Conservation (phyloP, 2,113 vertebrate genomes). For the Dasypus novemcinctus region DNA sequence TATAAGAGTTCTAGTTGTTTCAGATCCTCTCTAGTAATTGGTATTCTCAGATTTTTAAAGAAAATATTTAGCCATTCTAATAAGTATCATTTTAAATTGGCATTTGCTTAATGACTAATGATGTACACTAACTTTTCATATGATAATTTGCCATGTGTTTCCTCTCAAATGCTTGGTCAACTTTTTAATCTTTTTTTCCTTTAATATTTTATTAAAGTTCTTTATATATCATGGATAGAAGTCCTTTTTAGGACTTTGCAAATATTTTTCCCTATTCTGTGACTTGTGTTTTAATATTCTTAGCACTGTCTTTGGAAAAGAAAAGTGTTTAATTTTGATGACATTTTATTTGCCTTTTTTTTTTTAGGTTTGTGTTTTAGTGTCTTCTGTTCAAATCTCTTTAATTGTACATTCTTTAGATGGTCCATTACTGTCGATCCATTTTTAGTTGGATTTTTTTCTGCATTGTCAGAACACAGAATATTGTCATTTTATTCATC, state of each 20-base stretch:
- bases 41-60: neutral
- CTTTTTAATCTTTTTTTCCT: neutral
- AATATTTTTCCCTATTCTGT: neutral
- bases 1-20: fast-evolving
- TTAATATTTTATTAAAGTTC: neutral
- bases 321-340: neutral
- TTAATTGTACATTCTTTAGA: no score
- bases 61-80: neutral
- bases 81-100: neutral
- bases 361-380: neutral
- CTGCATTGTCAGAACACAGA: no score
- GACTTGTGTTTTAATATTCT: neutral
- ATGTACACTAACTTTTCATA: neutral
- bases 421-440: no score
- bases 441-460: no score
- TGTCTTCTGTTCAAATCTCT: no score
- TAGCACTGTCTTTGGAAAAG: neutral
- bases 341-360: neutral
- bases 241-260: no score
- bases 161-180: neutral
- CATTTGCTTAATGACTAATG: neutral
- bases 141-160: neutral
- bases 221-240: neutral
- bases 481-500: no score
- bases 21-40: no score